Base-by-base conservation (phyloP, 1,140 invertebrate species). In the Drosophila cardini region DNA sequence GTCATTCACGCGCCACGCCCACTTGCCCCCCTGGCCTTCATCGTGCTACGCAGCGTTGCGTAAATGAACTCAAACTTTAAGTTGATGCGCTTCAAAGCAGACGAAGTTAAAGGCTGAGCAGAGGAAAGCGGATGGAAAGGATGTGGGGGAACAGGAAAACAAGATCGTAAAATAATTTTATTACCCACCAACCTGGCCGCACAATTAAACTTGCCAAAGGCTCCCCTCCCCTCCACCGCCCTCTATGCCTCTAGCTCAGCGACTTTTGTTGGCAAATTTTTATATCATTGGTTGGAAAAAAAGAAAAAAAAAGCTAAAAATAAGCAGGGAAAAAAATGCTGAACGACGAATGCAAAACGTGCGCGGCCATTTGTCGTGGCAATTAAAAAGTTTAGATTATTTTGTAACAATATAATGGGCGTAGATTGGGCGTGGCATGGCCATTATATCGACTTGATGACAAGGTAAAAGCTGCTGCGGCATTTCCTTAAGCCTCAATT, bases 321-420 rank as follows among this genome's bases (percentile, higher is more conserved):
- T 9, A 38, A 40, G 4, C 13, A 15, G 58, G 48, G 15, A 45
- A 67, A 72, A 64, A 75, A 48, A 45, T 4, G 21, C 21, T 26
- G 21, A 74, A 57, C 53, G 16, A 55, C 58, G 40, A 82, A 61
- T 73, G 56, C 65, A 73, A 78, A 81, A 81, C 72, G 75, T 50
- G 67, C 63, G 15, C 75, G 69, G 56, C 63, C 82, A 85, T 84
- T 85, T 86, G 82, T 76, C 75, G 75, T 76, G 78, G 76, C 82
- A 86, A 86, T 86, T 86, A 86, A 86, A 86, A 86, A 86, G 75
- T 86, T 86, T 86, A 67, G 71, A 86, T 86, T 86, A 84, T 84
- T 80, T 85, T 77, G 63, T 70, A 84, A 79, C 76, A 84, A 72
- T 76, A 70, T 78, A 74, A 72, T 52, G 72, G 68, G 62, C 45